Evolutionary conservation across 2,888 invertebrate species (phyloP), one percentile per base, ranked within the genome.

Genomic region (Conops quadrifasciatus): DNA sequence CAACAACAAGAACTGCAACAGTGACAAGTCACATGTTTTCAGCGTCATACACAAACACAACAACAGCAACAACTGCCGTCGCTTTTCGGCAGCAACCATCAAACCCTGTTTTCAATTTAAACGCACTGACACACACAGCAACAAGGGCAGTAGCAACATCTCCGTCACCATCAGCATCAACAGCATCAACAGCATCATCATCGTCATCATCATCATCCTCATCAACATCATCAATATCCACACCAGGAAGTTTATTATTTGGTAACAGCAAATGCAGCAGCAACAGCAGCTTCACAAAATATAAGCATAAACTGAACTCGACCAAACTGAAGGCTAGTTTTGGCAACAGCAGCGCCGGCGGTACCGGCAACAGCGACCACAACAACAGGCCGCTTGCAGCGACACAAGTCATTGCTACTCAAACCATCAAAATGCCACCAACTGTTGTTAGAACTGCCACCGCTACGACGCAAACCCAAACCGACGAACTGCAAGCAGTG

Each of bases 381-480:
- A 71, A 19, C 53, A 69, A 28, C 47, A 62, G n/a, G 19, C 36
- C 30, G 56, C 58, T 60, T 26, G 69, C 66, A 7, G 75, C 71
- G 67, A 72, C 72, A 24, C 77, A 77, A 75, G 73, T 74, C 19
- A 77, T 76, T 47, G 75, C 77, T 30, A 77, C 77, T 47, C 77
- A 76, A 75, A 77, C 78, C 45, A 71, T 74, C 49, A 76, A 76
- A 74, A 75, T 76, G 51, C 43, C 43, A 66, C 74, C 80, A 71
- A 73, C 73, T 51, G 74, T 76, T 30, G 72, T 49, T 19, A 51
- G 69, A 60, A 75, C 81, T 21, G 79, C 78, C 67, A 83, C 83
- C 72, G 84, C 81, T 51, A 84, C 83, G 71, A 85, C 82, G 36
- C 82, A 85, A 77, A 85, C 85, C 56, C 85, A 85, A 79, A 85